Evolutionary conservation across 2,797 vertebrate genomes (phyloP), one percentile per base, ranked within the genome.

Genomic region (Nasua narica): DNA sequence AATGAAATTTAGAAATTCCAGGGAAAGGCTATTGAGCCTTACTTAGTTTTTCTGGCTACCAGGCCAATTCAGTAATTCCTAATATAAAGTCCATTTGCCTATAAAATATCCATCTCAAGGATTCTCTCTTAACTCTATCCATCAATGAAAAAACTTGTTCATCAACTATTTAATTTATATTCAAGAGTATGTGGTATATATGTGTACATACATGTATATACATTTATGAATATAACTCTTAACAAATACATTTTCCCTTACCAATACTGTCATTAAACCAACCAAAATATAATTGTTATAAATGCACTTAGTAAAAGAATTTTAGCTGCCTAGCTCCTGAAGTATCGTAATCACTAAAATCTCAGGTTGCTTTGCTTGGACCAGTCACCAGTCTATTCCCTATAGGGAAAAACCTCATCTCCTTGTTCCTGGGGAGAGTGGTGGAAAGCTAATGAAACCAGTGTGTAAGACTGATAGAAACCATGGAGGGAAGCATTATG

Each of bases 381-480:
- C 65, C 40, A 46, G 29, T 89, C 65, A 69, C 92, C 40, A 70
- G 58, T 88, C 40, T 76, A 16, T 48, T 54, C 6, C 12, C 35
- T 43, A 43, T 16, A 97, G 79, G 40, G 43, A 43, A 77, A 77
- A 96, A 72, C 50, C 40, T 77, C 29, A 95, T 90, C 76, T 97
- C 50, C 95, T 85, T 95, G 93, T n/a, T 95, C 91, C 65, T 27
- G 89, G 95, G 79, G 52, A 96, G 95, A 94, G 32, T 2, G 2
- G 8, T 9, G 5, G n/a, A 96, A 97, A 97, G 90, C 88, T 52
- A 84, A 97, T 93, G 72, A 90, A 98, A 96, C 48, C 69, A 84
- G 43, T 3, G 19, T 18, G 3, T 1, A 11, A 12, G 5, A 56
- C 82, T 92, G 86, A 95, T 1, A 95, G 97, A 97, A 98, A 94